Base-by-base conservation (phyloP, 1,140 invertebrate genomes). In the Drosophila kohkoa region DNA sequence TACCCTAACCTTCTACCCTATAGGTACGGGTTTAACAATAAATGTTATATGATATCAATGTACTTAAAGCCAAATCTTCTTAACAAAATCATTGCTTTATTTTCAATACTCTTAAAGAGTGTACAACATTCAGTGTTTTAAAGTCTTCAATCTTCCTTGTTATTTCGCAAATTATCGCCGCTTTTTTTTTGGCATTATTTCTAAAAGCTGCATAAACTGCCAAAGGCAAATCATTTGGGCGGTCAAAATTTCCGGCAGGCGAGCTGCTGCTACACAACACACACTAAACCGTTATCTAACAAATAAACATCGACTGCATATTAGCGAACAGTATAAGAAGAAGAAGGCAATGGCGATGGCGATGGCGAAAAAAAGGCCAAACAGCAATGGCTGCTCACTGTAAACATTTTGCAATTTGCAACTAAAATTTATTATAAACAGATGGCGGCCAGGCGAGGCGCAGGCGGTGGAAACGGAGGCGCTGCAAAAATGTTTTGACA, bases 341-440 rank as follows among this genome's bases (percentile, higher is more conserved):
- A 38, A 41, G 54, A 38, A 11, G 15, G 15, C 41, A 20, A 41
- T 3, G 15, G 54, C 52, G 13, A 55, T n/a, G 32, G 6, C 54
- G 30, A 32, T 35, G 32, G n/a, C 20, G 20, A 28, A 60, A 64
- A 65, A 64, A 77, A 59, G 35, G 57, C 43, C 57, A 57, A 59
- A 57, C 38, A 32, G 11, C 65, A 72, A 64, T 46, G 58, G 55
- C 52, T 28, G 58, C 59, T 45, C 74, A 71, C 63, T 89, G 73
- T 87, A 89, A 87, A 87, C 85, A 88, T 75, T 88, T 80, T 64
- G 79, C 77, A 79, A 77, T 68, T 77, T 77, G 74, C 66, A 67
- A 71, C 75, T 64, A 73, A 70, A 73, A 88, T 82, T 77, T 88
- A 89, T 89, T 89, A 76, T 88, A 83, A 89, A 81, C 85, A 88